These are phyloP conservation scores for Athene cunicularia DNA, from an alignment of 2,113 vertebrate genomes.

Conservation along the genomic window DNA sequence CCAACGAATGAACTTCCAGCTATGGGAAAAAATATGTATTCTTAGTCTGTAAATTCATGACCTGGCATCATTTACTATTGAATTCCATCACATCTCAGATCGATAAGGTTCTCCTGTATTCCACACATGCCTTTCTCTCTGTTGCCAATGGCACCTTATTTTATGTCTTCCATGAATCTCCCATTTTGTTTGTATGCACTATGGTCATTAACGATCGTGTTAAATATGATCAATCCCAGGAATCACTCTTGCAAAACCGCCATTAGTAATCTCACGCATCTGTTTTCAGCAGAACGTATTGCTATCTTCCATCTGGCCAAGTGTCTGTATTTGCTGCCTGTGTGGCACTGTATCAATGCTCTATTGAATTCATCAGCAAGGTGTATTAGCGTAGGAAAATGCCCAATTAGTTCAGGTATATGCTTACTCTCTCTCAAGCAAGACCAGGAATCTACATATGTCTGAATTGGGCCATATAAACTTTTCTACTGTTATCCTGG, in stretches of 20 bases:
- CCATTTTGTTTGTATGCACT: not conserved
- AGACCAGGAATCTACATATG: not conserved
- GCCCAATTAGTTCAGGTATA: not conserved
- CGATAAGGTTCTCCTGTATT: not conserved
- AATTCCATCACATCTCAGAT: not conserved
- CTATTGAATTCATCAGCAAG: not conserved
- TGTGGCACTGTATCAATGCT: not conserved
- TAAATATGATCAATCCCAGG: not conserved
- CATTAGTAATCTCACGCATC: not conserved
- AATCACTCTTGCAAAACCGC: not conserved
- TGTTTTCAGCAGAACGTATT: not conserved
- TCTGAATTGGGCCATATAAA: not conserved
- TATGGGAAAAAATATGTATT: not conserved
- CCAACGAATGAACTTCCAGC: not conserved
- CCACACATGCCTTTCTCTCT: not conserved
- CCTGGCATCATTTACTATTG: not conserved
- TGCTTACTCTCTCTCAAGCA: not conserved
- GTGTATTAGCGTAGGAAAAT: not conserved
- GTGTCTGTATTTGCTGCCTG: not conserved
- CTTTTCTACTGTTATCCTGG: not conserved
- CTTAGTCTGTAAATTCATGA: not conserved
- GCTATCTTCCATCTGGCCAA: not conserved
- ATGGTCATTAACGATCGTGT: not conserved
- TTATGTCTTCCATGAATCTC: not conserved
- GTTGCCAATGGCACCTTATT: not conserved